Base-by-base conservation (phyloP, 2,888 invertebrate species). In the Endomychus coccineus region DNA sequence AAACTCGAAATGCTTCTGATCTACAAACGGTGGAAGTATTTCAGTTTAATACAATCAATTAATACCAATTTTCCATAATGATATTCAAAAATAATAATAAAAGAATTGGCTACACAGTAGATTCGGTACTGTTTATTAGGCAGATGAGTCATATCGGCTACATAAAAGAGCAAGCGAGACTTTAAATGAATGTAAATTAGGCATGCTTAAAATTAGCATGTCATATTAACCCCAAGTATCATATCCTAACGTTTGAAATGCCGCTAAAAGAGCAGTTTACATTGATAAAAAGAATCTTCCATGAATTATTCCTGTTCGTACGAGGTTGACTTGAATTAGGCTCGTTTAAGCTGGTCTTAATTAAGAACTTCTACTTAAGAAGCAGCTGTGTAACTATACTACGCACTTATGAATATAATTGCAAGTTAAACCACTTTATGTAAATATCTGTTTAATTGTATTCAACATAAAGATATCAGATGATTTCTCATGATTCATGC, bases 171-270 rank as follows among this genome's bases (percentile, higher is more conserved):
- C 43, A 52, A 55, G 55, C 52, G 54, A 56, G 54, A 52, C 49
- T 45, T 43, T 55, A 61, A 63, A 65, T 62, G 58, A 60, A 65
- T 62, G 62, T 63, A 65, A 63, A 65, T 65, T 65, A 60, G 60
- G 54, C 57, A 51, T 55, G 58, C 49, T 59, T 58, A 56, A 60
- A 61, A 62, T 65, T 65, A 65, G 65, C 65, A 64, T 65, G 63
- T 61, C 42, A 46, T 54, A 59, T 60, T 59, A 56, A 59, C 57
- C 58, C 52, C 55, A 49, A 54, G 50, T 54, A 56, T 52, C 56
- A 57, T 52, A 57, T 56, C 55, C 56, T 55, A 46, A 46, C 50
- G 44, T 54, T 54, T 55, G 54, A 51, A 48, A 50, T 49, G 38
- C 38, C 38, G 38, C 27, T 27, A 16, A 28, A 16, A 28, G 23